Conservation (phyloP, 2,113 vertebrate genomes). For the Pristiophorus japonicus region DNA sequence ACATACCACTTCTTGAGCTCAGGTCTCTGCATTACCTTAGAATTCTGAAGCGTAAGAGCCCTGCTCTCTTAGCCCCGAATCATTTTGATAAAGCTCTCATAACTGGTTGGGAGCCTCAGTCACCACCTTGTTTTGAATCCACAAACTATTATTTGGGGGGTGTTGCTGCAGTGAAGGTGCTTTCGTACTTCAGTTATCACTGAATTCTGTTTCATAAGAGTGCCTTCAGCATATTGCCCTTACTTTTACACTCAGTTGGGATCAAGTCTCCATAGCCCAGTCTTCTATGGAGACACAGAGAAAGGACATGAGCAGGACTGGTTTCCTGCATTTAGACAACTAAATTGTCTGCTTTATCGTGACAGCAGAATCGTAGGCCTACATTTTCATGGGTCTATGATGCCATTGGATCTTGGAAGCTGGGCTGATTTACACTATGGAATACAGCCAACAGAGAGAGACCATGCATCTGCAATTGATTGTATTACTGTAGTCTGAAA, state of each 20-base stretch:
- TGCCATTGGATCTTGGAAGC: not conserved
- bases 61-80: not conserved
- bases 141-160: not conserved
- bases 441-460: not conserved
- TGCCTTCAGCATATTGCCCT: not conserved
- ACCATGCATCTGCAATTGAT: not conserved
- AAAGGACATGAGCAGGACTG: too few relatives aligned
- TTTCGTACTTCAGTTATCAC: not conserved
- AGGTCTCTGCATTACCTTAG: not conserved
- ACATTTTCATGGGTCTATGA: not conserved
- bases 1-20: not conserved
- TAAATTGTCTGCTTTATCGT: not conserved
- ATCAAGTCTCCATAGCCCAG: too few relatives aligned
- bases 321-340: not conserved
- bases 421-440: not conserved
- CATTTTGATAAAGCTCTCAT: not conserved
- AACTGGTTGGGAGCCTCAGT: not conserved
- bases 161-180: not conserved
- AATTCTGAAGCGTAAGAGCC: not conserved
- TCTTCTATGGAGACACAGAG: not conserved
- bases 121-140: not conserved
- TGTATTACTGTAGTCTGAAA: not conserved
- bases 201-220: not conserved
- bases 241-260: not conserved
- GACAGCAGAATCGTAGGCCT: not conserved